Conservation (phyloP, 2,113 vertebrate genomes). For the Hippocampus mohnikei region DNA sequence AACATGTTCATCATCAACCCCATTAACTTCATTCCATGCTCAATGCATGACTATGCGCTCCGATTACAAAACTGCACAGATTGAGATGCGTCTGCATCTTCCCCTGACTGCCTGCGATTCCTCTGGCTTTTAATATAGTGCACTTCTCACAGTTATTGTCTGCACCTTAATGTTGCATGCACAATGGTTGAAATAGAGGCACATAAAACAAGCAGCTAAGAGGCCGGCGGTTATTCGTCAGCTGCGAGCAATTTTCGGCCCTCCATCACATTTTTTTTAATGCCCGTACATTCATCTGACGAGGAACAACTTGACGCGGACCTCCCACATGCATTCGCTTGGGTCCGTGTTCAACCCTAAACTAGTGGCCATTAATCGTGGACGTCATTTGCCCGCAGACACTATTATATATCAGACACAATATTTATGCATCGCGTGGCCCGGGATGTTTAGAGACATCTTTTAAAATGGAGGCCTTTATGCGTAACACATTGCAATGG, state of each 20-base stretch:
- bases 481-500: background rate
- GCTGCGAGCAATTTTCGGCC: slow-evolving; percentile 11
- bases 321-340: slow-evolving; percentile 20
- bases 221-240: background rate
- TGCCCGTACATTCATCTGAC: slow-evolving; percentile 20
- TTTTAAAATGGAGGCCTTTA: background rate
- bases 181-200: background rate
- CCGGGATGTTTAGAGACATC: background rate
- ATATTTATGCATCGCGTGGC: background rate
- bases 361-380: slow-evolving; percentile 8
- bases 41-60: background rate
- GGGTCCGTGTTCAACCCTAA: slow-evolving; percentile 15
- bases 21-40: background rate
- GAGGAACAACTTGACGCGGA: slow-evolving; percentile 9
- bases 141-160: background rate
- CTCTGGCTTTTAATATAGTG: background rate
- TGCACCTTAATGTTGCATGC: slow-evolving; percentile 2
- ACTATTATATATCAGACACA: background rate
- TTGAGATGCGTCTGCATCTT: background rate
- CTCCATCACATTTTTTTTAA: slow-evolving; percentile 18
- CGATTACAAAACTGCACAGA: background rate
- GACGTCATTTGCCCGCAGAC: slow-evolving; percentile 13
- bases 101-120: background rate
- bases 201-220: slow-evolving; percentile 10
- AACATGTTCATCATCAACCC: background rate